These are phyloP conservation scores for Embidobia sp. DNA, from an alignment of 2,888 invertebrate species.

Conservation along the genomic window DNA sequence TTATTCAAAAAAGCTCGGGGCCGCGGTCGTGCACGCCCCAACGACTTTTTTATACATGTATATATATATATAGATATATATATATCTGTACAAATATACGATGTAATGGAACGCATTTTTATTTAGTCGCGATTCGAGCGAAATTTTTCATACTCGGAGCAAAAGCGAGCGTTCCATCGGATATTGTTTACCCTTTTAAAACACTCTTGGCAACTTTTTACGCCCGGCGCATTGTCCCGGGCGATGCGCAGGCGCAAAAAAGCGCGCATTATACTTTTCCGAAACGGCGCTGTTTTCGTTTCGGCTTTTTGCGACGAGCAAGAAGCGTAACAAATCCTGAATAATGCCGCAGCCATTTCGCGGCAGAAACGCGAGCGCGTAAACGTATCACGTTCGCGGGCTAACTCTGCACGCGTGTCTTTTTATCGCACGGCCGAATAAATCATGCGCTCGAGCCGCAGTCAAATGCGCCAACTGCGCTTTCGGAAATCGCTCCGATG, in stretches of 20 bases:
- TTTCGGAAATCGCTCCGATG: constrained; percentile 13
- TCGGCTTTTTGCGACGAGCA: constrained; percentile 13
- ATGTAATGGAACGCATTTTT: too few relatives aligned
- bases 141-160: too few relatives aligned
- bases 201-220: constrained; percentile 16
- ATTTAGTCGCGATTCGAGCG: too few relatives aligned
- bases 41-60: too few relatives aligned
- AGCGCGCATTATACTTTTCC: too few relatives aligned
- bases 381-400: constrained; percentile 26
- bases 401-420: constrained; percentile 19
- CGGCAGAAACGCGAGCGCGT: constrained; percentile 3
- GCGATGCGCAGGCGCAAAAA: constrained; percentile 1
- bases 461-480: constrained; percentile 12
- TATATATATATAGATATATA: too few relatives aligned
- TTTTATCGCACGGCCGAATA: constrained; percentile 32
- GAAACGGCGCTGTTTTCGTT: too few relatives aligned
- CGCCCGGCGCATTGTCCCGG: constrained; percentile 7
- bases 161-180: too few relatives aligned
- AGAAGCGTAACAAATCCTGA: not conserved
- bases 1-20: too few relatives aligned
- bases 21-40: too few relatives aligned
- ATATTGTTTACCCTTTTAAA: constrained; percentile 30
- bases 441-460: constrained; percentile 20
- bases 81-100: too few relatives aligned
- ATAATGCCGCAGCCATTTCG: constrained; percentile 12